Percentiles rank a stretch among this genome's conserved stretches.
Conservation (phyloP, 2,113 vertebrate genomes). For the Gadus chalcogrammus region DNA sequence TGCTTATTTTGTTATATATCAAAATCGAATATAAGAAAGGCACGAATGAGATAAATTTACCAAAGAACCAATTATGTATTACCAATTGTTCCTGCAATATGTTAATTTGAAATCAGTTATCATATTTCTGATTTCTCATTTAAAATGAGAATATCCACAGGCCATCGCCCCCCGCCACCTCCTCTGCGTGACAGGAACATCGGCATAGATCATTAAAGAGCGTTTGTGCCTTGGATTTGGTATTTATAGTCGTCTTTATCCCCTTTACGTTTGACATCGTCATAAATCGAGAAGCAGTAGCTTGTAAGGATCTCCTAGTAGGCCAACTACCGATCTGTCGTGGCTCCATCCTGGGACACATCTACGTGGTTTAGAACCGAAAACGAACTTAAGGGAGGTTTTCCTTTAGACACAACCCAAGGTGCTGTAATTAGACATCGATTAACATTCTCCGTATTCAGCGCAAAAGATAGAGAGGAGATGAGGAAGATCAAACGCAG, state of each 20-base stretch:
- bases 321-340: constrained; percentile 37
- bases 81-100: constrained; percentile 29
- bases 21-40: constrained; percentile 64
- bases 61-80: constrained; percentile 32
- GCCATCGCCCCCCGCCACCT: constrained; percentile 11
- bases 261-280: constrained; percentile 75
- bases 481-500: constrained; percentile 31
- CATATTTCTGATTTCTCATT: constrained; percentile 36
- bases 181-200: constrained; percentile 49
- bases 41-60: constrained; percentile 58
- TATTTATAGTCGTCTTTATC: constrained; percentile 63
- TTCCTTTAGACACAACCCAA: constrained; percentile 29
- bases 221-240: constrained; percentile 72
- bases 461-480: constrained; percentile 10
- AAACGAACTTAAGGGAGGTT: constrained; percentile 13
- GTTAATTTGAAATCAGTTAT: constrained; percentile 14
- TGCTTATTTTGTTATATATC: constrained; percentile 49
- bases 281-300: constrained; percentile 71
- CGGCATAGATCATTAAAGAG: constrained; percentile 63
- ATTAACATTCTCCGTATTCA: constrained; percentile 41
- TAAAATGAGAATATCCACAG: constrained; percentile 49
- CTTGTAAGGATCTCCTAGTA: constrained; percentile 41
- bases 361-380: constrained; percentile 33
- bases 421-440: constrained; percentile 39
- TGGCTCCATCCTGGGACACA: constrained; percentile 46